A percentile compares a stretch with the other conserved stretches of the same genome.
Conservation (phyloP, 2,888 invertebrate genomes). For the Apamea epomidion region DNA sequence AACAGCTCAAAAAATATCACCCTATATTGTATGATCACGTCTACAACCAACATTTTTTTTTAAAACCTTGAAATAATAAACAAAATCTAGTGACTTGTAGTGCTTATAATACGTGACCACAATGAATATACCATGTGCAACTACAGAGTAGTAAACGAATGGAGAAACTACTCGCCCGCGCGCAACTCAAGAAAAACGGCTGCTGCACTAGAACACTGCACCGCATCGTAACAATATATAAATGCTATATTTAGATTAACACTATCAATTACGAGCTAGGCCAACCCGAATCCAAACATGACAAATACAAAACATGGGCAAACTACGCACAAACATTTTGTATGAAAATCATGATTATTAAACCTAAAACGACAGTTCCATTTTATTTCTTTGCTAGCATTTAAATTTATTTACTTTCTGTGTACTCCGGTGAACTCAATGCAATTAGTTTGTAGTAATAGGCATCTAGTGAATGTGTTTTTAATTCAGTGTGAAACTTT, state of each 20-base stretch:
- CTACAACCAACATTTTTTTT: not conserved
- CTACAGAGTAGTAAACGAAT: slow-evolving; percentile 29
- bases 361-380: not conserved
- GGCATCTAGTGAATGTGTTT: too few relatives aligned
- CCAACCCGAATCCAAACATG: not conserved
- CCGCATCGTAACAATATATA: too few relatives aligned
- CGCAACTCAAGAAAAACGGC: not conserved
- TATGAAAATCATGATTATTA: not conserved
- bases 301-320: not conserved
- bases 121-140: slow-evolving; percentile 58
- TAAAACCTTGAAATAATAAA: slow-evolving; percentile 41
- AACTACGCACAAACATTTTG: not conserved
- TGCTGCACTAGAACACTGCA: not conserved
- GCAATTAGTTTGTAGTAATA: not conserved
- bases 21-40: slow-evolving; percentile 15
- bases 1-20: not conserved
- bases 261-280: not conserved
- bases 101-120: slow-evolving; percentile 71
- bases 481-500: too few relatives aligned
- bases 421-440: not conserved
- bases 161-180: not conserved
- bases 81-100: slow-evolving; percentile 62
- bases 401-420: not conserved
- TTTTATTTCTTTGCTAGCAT: not conserved
- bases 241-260: not conserved